These are phyloP conservation scores for Callipepla squamata DNA, from an alignment of 2,113 vertebrate species.

Conservation along the genomic window DNA sequence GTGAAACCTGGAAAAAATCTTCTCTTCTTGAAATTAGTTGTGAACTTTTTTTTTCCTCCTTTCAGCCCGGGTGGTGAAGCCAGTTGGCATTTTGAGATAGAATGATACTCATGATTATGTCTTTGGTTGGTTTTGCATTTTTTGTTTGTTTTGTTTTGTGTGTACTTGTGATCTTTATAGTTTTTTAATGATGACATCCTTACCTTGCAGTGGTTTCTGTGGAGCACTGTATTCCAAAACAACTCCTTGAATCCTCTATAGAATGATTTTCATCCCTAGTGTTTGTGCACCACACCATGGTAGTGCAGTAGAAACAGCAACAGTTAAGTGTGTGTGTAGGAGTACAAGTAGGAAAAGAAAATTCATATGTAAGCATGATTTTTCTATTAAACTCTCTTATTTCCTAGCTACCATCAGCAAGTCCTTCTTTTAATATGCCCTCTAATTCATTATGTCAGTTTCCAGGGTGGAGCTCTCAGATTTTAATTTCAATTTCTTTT, in stretches of 20 bases:
- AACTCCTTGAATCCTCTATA: background rate
- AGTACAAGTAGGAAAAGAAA: background rate
- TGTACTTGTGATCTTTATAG: background rate
- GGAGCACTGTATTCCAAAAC: background rate
- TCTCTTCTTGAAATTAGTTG: background rate
- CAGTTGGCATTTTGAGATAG: background rate
- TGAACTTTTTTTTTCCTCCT: background rate
- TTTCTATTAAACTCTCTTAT: background rate
- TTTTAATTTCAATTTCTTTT: background rate
- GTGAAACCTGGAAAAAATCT: background rate
- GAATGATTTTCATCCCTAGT: background rate
- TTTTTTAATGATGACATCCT: background rate
- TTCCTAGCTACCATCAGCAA: background rate
- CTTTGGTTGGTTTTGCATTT: background rate
- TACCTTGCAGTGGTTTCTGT: background rate
- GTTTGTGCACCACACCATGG: constrained; percentile 32
- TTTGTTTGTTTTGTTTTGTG: too few relatives aligned
- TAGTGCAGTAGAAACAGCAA: background rate
- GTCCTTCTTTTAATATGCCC: background rate
- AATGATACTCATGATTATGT: background rate
- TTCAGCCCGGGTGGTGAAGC: background rate
- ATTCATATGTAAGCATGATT: background rate
- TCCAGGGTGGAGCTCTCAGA: background rate
- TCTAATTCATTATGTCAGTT: background rate
- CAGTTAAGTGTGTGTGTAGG: background rate